Conservation (phyloP, 2,888 invertebrate species). For the Rhorus exstirpatorius region DNA sequence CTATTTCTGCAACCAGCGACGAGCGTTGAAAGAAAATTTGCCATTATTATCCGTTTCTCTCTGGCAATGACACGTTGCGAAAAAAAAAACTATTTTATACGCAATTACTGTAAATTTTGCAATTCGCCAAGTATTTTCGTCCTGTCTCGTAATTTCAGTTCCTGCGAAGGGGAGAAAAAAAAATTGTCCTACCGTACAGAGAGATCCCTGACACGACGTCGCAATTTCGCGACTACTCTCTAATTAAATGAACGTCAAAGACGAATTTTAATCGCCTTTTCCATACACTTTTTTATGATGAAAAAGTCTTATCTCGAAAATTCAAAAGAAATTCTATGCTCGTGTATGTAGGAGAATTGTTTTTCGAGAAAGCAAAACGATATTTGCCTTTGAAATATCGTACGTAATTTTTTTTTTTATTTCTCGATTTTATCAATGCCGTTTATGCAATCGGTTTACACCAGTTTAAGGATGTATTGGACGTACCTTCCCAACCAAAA, state of each 20-base stretch:
- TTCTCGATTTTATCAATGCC: no score
- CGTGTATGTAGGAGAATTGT: not conserved
- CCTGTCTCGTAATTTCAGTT: constrained; percentile 20
- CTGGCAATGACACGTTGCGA: constrained; percentile 44
- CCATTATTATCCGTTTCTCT: constrained; percentile 55
- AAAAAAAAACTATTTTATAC: constrained; percentile 15
- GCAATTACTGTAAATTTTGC: constrained; percentile 11
- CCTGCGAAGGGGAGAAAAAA: not conserved
- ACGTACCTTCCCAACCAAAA: no score
- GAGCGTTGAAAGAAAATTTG: constrained; percentile 43
- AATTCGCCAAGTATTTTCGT: constrained; percentile 22
- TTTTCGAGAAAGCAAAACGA: no score
- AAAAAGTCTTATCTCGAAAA: no score
- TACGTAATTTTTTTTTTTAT: no score
- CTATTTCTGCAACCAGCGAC: constrained; percentile 17
- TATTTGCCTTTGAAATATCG: no score
- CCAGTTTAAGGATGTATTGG: no score
- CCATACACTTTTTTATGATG: not conserved
- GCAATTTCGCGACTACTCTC: constrained; percentile 28
- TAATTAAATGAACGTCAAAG: not conserved
- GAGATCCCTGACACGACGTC: not conserved
- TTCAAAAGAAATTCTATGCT: not conserved
- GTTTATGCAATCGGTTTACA: no score
- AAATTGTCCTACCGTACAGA: not conserved
- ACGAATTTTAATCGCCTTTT: not conserved